Conservation (phyloP, 2,888 invertebrate species). For the Calephelis perditalis region DNA sequence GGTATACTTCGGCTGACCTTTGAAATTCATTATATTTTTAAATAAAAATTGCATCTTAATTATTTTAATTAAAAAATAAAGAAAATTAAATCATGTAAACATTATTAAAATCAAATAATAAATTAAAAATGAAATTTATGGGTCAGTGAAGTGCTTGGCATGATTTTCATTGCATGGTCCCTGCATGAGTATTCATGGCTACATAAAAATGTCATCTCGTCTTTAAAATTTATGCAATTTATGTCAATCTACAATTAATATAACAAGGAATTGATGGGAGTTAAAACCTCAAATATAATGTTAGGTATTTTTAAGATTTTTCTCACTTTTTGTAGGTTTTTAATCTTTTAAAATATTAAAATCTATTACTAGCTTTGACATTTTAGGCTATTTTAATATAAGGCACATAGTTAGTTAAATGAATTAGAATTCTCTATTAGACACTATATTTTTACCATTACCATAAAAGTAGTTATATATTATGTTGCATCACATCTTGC, state of each 20-base stretch:
- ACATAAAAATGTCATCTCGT: conserved; percentile 2
- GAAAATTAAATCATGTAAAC: too few species aligned
- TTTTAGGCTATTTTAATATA: conserved; percentile 6
- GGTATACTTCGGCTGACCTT: conserved; percentile 47
- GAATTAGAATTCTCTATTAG: conserved; percentile 1
- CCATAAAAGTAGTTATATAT: conserved; percentile 39
- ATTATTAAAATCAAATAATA: conserved; percentile 2
- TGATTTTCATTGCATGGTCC: conserved; percentile 49
- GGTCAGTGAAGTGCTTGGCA: conserved; percentile 51
- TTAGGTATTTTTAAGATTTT: conserved; percentile 18
- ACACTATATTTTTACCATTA: conserved; percentile 33
- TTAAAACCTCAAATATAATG: neutral
- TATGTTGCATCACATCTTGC: conserved; percentile 60
- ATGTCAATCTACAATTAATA: neutral
- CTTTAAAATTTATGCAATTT: neutral
- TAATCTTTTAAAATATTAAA: conserved; percentile 11
- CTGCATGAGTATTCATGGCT: conserved; percentile 45
- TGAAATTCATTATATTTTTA: conserved; percentile 31
- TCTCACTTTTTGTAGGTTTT: conserved; percentile 20
- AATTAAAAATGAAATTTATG: conserved; percentile 37
- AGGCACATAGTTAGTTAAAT: conserved; percentile 14
- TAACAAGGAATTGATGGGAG: conserved; percentile 5
- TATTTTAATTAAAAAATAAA: neutral
- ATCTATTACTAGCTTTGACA: conserved; percentile 4
- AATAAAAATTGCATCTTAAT: conserved; percentile 13